Evolutionary conservation across 2,888 invertebrate genomes (phyloP).

Genomic region (Polyommatus icarus): DNA sequence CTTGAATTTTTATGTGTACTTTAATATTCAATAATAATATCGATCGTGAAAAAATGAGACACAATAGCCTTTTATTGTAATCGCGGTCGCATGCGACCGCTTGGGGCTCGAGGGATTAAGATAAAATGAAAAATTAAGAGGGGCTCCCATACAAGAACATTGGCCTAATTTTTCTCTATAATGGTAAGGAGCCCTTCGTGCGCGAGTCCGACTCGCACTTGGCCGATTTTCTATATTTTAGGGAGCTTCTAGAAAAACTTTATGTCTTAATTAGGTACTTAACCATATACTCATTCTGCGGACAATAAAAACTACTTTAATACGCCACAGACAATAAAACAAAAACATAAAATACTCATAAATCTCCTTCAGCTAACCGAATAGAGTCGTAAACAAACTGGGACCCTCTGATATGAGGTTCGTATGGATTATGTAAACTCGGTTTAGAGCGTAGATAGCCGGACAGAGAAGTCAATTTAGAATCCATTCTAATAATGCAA

Average conservation of each 20-base stretch:
- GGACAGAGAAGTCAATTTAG: neutral
- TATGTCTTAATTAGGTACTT: neutral
- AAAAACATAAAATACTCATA: conserved; percentile 2
- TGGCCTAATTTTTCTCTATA: too few relatives aligned
- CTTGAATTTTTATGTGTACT: too few relatives aligned
- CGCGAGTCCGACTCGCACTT: too few relatives aligned
- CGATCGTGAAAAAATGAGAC: too few relatives aligned
- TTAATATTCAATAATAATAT: too few relatives aligned
- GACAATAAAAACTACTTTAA: neutral
- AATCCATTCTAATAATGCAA: neutral
- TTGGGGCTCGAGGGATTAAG: too few relatives aligned
- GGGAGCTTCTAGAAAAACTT: neutral
- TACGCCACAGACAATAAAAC: conserved; percentile 14
- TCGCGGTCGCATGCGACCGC: too few relatives aligned
- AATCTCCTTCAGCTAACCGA: neutral
- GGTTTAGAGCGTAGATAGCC: neutral
- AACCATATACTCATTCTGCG: neutral
- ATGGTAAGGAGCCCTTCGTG: too few relatives aligned
- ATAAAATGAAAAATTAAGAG: too few relatives aligned
- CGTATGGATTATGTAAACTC: neutral
- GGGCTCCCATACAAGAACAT: too few relatives aligned
- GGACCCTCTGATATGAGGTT: neutral
- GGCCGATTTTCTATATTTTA: neutral
- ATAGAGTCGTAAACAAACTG: neutral
- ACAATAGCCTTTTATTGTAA: too few relatives aligned